Evolutionary conservation across 2,888 invertebrate species (phyloP), one percentile per base, ranked within the genome.

Genomic region (Bembecia ichneumoniformis): DNA sequence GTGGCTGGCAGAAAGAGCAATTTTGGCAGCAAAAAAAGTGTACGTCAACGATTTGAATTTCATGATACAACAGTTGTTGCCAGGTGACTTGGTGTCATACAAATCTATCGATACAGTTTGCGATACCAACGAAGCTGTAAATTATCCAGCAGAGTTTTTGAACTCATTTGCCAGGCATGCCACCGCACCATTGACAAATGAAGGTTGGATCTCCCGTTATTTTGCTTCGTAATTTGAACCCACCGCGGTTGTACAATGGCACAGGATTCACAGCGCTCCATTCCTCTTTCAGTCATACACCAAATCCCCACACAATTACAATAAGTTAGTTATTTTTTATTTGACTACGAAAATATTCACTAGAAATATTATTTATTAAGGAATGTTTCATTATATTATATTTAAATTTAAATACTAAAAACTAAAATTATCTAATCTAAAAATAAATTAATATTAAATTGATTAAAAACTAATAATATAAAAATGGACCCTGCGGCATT

Each of bases 161-260:
- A 65, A 71, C 52, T 63, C 56, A 47, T 28, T 57, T 58, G 13
- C 49, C 55, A 16, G 56, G 54, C 46, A 52, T 62, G 55, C 57
- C 60, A 57, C 56, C 61, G 35, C 57, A 59, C 47, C 43, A 52
- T 52, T 55, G 63, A 47, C 59, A 55, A 53, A 51, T 62, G 46
- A 62, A 61, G 58, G 54, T 63, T 57, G 62, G 60, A 43, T 56
- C 56, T 15, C 53, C 53, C 9, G 52, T 64, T 47, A 62, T 62
- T 44, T 35, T 62, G 47, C 56, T 64, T 35, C 59, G 65, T 55
- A 70, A 71, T 49, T 50, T 68, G 46, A 65, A 68, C 53, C 65
- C 58, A 44, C 53, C 51, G 9, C 51, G 28, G 52, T 52, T 50
- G 43, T 61, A 56, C 53, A 62, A n/a, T n/a, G n/a, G n/a, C n/a